phyloP scores from a whole-genome alignment of 1,140 invertebrate species.

The Pseudachorutes palmiensis region DNA sequence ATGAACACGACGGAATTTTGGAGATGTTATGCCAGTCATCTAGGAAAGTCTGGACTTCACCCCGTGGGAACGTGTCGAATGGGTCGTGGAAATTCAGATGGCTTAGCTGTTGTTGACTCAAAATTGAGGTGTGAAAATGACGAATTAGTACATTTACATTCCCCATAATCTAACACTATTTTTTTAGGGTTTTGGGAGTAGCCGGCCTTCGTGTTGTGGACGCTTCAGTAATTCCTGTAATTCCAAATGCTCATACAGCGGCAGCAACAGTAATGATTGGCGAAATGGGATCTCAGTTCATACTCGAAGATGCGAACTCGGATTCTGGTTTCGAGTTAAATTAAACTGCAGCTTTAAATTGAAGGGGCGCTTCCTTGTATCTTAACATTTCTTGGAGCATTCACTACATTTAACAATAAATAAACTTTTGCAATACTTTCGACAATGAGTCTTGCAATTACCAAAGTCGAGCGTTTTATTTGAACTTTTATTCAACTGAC shows the following conservation, averaged over 20 bases:
- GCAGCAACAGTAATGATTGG: slow-evolving; percentile 49
- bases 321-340: background rate
- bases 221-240: slow-evolving; percentile 50
- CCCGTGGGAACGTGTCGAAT: background rate
- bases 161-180: background rate
- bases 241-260: slow-evolving; percentile 49
- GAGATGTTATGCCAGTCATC: background rate
- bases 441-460: no score
- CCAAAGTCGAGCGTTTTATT: no score
- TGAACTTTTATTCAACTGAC: no score
- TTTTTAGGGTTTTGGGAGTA: slow-evolving; percentile 45
- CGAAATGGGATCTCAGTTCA: slow-evolving; percentile 41
- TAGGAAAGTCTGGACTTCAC: background rate
- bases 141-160: background rate
- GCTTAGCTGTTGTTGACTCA: background rate
- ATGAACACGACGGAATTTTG: background rate
- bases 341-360: no score
- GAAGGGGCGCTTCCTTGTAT: no score
- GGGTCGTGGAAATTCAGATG: background rate
- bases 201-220: slow-evolving; percentile 47
- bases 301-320: background rate
- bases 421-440: background rate
- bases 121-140: slow-evolving; percentile 10
- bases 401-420: background rate
- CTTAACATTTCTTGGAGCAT: no score